A percentile compares a stretch with the other conserved stretches of the same genome.
Evolutionary conservation across 64 coral and sea anemone genomes (phyloP).

Genomic region (Platygyra sinensis): DNA sequence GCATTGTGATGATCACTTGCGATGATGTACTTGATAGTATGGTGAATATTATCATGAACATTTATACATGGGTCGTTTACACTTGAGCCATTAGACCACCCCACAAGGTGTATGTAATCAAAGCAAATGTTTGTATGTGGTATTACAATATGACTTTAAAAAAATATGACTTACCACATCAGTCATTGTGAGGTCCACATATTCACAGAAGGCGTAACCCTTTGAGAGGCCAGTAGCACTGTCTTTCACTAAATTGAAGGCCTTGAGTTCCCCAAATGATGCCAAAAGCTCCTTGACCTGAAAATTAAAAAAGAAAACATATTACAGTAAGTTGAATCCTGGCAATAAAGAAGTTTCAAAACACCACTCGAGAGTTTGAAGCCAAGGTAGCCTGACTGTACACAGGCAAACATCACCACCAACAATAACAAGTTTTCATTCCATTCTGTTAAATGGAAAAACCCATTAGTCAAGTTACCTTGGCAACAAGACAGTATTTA

Average conservation of each 20-base stretch:
- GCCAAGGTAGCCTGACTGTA: no score
- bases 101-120: no score
- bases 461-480: not conserved
- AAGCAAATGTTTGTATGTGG: no score
- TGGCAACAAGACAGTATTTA: not conserved
- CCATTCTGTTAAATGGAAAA: no score
- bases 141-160: no score
- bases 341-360: not conserved
- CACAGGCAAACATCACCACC: no score
- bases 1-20: no score
- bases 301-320: not conserved
- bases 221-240: conserved; percentile 98
- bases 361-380: not conserved
- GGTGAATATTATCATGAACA: no score
- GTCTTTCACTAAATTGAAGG: conserved; percentile 98
- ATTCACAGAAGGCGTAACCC: conserved; percentile 99
- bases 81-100: no score
- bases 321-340: not conserved
- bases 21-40: no score
- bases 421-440: no score
- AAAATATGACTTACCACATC: conserved; percentile 97
- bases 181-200: conserved; percentile 88
- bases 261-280: conserved; percentile 98
- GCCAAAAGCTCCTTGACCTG: conserved; percentile 95
- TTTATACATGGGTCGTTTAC: no score